Percentiles rank a stretch among this genome's conserved stretches.
Evolutionary conservation across 2,797 vertebrate species (phyloP).

Genomic region (Darevskia mixta): DNA sequence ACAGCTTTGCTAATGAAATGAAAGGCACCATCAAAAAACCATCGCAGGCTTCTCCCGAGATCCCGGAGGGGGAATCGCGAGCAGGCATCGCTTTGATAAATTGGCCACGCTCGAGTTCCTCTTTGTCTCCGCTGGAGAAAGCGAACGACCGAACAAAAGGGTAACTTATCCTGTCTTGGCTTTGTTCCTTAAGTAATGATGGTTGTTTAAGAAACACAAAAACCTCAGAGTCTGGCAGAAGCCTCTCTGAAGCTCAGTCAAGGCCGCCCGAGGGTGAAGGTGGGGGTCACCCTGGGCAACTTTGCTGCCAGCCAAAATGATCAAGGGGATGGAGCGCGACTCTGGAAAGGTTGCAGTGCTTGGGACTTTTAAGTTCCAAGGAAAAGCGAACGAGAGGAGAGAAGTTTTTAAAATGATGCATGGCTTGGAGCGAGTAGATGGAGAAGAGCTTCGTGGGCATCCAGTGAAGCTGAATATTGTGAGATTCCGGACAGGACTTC

Average conservation of each 20-base stretch:
- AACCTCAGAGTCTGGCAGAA: accelerated
- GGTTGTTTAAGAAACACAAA: accelerated
- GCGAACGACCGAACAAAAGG: accelerated
- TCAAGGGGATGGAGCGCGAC: too few species aligned
- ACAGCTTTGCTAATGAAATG: not conserved
- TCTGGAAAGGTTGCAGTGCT: too few species aligned
- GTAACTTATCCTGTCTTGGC: accelerated
- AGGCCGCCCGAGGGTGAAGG: not conserved
- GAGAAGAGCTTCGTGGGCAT: too few species aligned
- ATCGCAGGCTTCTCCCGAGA: not conserved
- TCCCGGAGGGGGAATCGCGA: not conserved
- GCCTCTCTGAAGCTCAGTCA: not conserved
- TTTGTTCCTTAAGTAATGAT: not conserved
- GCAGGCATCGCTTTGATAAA: not conserved
- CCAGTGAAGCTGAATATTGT: too few species aligned
- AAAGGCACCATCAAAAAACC: not conserved
- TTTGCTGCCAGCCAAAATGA: too few species aligned
- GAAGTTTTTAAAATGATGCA: too few species aligned
- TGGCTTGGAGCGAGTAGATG: too few species aligned
- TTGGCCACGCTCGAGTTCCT: accelerated
- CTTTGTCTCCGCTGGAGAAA: accelerated
- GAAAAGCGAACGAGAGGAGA: too few species aligned
- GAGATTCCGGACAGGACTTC: too few species aligned
- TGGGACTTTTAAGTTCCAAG: too few species aligned
- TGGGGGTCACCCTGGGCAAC: too few species aligned